Percentiles rank a stretch among this genome's conserved stretches.
These are phyloP conservation scores for Pangasianodon hypophthalmus DNA, from an alignment of 2,113 vertebrate genomes.

Conservation along the genomic window DNA sequence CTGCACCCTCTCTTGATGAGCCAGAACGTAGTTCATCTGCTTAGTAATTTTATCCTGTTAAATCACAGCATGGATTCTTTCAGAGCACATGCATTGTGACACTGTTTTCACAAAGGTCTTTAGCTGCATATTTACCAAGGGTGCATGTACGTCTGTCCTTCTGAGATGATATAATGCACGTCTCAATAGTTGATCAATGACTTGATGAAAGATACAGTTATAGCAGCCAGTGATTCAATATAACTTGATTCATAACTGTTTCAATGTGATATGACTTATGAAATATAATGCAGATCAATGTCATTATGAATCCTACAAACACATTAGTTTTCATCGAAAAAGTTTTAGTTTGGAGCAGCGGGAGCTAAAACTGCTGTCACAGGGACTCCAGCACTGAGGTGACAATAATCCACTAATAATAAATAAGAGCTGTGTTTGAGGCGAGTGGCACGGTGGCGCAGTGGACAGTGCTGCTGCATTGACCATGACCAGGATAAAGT, in stretches of 20 bases:
- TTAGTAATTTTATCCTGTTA: conserved; percentile 90
- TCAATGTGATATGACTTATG: not conserved
- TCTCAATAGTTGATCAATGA: not conserved
- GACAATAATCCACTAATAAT: not conserved
- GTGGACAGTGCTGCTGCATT: not conserved
- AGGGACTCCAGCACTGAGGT: no score
- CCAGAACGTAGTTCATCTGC: conserved; percentile 86
- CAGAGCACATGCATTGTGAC: not conserved
- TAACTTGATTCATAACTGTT: not conserved
- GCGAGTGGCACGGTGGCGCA: not conserved
- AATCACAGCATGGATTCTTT: conserved; percentile 33
- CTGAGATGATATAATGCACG: not conserved
- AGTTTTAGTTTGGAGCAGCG: no score
- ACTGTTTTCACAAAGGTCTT: not conserved
- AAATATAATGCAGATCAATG: not conserved
- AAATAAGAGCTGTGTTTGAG: not conserved
- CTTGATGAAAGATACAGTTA: conserved; percentile 5
- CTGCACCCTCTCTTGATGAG: conserved; percentile 90
- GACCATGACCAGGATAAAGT: not conserved
- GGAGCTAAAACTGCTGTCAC: not conserved
- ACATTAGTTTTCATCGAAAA: not conserved
- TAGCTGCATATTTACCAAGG: not conserved
- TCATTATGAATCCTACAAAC: not conserved
- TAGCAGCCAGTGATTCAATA: not conserved
- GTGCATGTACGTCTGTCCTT: not conserved